phyloP scores from a whole-genome alignment of 2,113 vertebrate species.

The Cynoglossus semilaevis region DNA sequence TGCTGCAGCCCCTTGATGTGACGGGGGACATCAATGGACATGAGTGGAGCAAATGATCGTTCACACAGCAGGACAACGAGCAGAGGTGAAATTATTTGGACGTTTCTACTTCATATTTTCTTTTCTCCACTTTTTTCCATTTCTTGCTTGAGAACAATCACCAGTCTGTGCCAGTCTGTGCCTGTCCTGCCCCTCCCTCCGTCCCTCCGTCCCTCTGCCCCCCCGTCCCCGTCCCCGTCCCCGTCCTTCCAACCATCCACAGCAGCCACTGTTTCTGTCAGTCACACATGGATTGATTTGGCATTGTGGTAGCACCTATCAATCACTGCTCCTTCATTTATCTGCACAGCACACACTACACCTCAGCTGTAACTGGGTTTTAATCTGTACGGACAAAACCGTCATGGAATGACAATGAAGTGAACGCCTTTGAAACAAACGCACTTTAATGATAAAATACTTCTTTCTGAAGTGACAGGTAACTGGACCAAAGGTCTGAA shows the following conservation, averaged over 20 bases:
- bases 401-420: too few species aligned
- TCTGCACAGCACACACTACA: background rate
- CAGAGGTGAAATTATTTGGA: conserved; percentile 11
- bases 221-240: background rate
- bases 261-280: conserved; percentile 29
- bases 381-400: too few species aligned
- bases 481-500: too few species aligned
- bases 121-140: background rate
- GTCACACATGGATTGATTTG: conserved; percentile 25
- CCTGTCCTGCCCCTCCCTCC: conserved; percentile 12
- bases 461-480: too few species aligned
- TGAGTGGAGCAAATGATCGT: conserved; percentile 34
- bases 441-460: too few species aligned
- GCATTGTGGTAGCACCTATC: conserved; percentile 16
- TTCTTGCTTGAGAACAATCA: background rate
- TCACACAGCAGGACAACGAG: conserved; percentile 23
- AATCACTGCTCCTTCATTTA: conserved; percentile 14
- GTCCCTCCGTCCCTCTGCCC: conserved; percentile 5
- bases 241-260: conserved; percentile 3
- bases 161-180: background rate
- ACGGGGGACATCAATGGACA: conserved; percentile 23
- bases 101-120: conserved; percentile 19
- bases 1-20: conserved; percentile 28
- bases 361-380: too few species aligned
- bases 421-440: too few species aligned